A percentile compares a stretch with the other conserved stretches of the same genome.
These are phyloP conservation scores for Condylostylus longicornis DNA, from an alignment of 1,140 invertebrate genomes.

Conservation along the genomic window DNA sequence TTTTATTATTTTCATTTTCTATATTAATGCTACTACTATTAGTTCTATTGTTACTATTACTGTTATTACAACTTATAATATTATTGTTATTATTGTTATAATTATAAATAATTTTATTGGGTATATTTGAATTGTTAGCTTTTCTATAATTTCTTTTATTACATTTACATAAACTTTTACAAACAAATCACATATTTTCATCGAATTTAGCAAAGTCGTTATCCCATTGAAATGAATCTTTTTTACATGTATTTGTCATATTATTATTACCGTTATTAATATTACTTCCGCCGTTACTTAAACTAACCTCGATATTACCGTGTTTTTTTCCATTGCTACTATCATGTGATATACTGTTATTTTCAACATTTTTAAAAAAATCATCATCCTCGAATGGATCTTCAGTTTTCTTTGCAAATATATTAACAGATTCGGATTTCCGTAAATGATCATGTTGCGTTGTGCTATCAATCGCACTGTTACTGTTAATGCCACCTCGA, in stretches of 20 bases:
- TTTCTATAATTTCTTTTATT: too few species aligned
- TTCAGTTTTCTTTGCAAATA: conserved; percentile 57
- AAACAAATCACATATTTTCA: conserved; percentile 34
- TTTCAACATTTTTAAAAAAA: conserved; percentile 47
- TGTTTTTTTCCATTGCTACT: not conserved
- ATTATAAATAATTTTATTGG: too few species aligned
- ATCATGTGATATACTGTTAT: conserved; percentile 3
- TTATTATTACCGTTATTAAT: conserved; percentile 5
- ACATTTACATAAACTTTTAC: too few species aligned
- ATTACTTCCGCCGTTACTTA: not conserved
- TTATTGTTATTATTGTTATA: too few species aligned
- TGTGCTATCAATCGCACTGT: conserved; percentile 22
- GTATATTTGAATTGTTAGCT: too few species aligned
- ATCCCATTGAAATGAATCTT: conserved; percentile 22
- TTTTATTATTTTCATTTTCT: too few species aligned
- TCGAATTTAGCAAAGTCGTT: conserved; percentile 32
- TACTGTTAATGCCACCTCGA: conserved; percentile 22
- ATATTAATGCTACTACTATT: too few species aligned
- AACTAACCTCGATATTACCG: not conserved
- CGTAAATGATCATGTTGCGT: conserved; percentile 42
- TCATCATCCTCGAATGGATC: conserved; percentile 79
- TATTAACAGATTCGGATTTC: conserved; percentile 76
- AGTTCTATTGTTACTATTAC: too few species aligned
- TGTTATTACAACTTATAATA: too few species aligned
- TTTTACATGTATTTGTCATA: not conserved